These are phyloP conservation scores for Gadus chalcogrammus DNA, from an alignment of 2,113 vertebrate species.

Conservation along the genomic window DNA sequence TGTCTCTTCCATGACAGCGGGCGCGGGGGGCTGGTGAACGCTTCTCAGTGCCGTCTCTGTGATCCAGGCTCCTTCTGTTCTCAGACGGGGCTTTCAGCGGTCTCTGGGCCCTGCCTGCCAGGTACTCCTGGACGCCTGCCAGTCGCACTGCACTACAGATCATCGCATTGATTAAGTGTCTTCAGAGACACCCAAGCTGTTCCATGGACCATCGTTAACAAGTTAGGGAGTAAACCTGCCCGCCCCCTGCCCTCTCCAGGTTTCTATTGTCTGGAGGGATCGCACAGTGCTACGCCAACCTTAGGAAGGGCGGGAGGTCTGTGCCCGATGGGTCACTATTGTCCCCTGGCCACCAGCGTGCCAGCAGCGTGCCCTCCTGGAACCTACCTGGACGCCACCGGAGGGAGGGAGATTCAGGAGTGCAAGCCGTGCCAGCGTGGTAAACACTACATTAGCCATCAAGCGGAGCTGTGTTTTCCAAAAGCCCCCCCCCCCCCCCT, in stretches of 20 bases:
- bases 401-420: slow-evolving; percentile 60
- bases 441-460: slow-evolving; percentile 32
- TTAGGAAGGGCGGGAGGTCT: slow-evolving; percentile 58
- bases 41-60: slow-evolving; percentile 71
- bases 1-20: slow-evolving; percentile 49
- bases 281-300: slow-evolving; percentile 59
- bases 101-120: slow-evolving; percentile 70
- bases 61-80: slow-evolving; percentile 78
- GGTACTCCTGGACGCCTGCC: slow-evolving; percentile 46
- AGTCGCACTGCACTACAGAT: neutral
- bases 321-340: slow-evolving; percentile 84
- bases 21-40: slow-evolving; percentile 57
- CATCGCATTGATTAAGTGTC: too few species aligned
- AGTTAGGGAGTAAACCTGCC: neutral
- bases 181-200: neutral
- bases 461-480: neutral
- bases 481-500: neutral
- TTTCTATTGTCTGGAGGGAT: slow-evolving; percentile 73
- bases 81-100: slow-evolving; percentile 59
- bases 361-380: slow-evolving; percentile 69
- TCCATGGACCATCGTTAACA: neutral
- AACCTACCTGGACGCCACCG: slow-evolving; percentile 55
- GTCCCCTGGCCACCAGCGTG: slow-evolving; percentile 65
- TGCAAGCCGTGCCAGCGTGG: slow-evolving; percentile 70
- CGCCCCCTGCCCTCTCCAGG: slow-evolving; percentile 41